Evolutionary conservation across 2,888 invertebrate species (phyloP).

Genomic region (Keiferia lycopersicella): DNA sequence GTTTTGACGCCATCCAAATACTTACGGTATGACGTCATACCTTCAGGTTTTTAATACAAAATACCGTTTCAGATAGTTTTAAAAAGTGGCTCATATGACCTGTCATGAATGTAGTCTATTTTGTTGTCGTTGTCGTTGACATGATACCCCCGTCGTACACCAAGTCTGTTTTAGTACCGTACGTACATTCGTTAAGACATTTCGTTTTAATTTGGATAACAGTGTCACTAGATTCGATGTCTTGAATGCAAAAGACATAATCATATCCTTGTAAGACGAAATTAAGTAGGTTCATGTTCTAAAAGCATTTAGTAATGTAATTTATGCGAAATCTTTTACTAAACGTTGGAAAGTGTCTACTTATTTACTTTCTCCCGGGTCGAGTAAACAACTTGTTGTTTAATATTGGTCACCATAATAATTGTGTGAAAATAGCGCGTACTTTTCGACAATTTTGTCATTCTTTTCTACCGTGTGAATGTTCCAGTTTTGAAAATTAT

Average conservation of each 20-base stretch:
- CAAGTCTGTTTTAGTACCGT: not conserved
- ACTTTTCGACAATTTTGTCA: not conserved
- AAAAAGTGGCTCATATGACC: too few relatives aligned
- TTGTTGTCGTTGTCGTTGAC: too few relatives aligned
- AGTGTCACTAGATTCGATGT: not conserved
- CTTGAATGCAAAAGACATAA: not conserved
- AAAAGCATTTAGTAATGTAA: not conserved
- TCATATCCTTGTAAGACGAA: not conserved
- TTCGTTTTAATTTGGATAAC: not conserved
- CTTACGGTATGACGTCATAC: too few relatives aligned
- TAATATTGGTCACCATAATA: slow-evolving; percentile 1
- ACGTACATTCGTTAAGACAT: not conserved
- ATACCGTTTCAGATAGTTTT: too few relatives aligned
- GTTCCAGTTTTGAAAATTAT: not conserved
- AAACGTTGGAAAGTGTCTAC: slow-evolving; percentile 2
- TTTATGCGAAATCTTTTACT: slow-evolving; percentile 5
- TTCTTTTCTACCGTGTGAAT: not conserved
- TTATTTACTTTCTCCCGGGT: not conserved
- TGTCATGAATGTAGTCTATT: too few relatives aligned
- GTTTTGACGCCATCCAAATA: too few relatives aligned
- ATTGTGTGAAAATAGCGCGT: not conserved
- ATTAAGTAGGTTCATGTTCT: not conserved
- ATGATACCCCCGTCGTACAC: not conserved
- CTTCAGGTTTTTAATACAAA: too few relatives aligned
- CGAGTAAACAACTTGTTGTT: not conserved